Evolutionary conservation across 2,888 invertebrate species (phyloP).

Genomic region (Acholoe squamosa): DNA sequence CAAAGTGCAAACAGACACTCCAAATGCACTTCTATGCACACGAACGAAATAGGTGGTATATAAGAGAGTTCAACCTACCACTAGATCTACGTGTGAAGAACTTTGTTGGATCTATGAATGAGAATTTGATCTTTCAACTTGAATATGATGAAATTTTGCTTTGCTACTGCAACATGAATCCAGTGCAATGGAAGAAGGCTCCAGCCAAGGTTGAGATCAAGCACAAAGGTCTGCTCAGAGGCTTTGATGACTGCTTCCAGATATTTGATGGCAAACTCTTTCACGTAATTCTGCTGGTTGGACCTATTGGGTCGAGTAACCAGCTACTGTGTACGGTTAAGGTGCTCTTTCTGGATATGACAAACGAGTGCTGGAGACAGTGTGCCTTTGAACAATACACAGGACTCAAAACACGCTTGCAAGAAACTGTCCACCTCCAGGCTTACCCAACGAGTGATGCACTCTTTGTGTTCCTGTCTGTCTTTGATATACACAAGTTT

Average conservation of each 20-base stretch:
- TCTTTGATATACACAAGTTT: constrained; percentile 17
- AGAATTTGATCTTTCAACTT: constrained; percentile 21
- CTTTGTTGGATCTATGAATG: constrained; percentile 42
- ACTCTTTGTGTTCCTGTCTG: constrained; percentile 25
- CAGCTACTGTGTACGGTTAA: constrained; percentile 15
- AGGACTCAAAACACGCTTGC: not conserved
- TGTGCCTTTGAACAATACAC: constrained; percentile 36
- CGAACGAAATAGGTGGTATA: not conserved
- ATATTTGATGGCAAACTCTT: constrained; percentile 45
- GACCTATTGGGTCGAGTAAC: constrained; percentile 32
- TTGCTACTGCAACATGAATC: not conserved
- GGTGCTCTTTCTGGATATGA: constrained; percentile 11
- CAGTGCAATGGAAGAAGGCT: constrained; percentile 43
- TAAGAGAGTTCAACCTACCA: constrained; percentile 24
- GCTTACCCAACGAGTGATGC: constrained; percentile 21
- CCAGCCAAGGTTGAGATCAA: constrained; percentile 30
- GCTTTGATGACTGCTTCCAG: constrained; percentile 35
- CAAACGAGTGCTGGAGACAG: constrained; percentile 23
- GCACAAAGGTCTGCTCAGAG: constrained; percentile 12
- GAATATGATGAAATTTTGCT: constrained; percentile 30
- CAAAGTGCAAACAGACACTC: constrained; percentile 16
- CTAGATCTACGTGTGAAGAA: not conserved
- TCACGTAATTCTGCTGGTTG: constrained; percentile 28
- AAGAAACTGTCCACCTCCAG: not conserved
- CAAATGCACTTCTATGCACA: constrained; percentile 43